Evolutionary conservation across 2,888 invertebrate species (phyloP).

Genomic region (Ceraclea dissimilis): DNA sequence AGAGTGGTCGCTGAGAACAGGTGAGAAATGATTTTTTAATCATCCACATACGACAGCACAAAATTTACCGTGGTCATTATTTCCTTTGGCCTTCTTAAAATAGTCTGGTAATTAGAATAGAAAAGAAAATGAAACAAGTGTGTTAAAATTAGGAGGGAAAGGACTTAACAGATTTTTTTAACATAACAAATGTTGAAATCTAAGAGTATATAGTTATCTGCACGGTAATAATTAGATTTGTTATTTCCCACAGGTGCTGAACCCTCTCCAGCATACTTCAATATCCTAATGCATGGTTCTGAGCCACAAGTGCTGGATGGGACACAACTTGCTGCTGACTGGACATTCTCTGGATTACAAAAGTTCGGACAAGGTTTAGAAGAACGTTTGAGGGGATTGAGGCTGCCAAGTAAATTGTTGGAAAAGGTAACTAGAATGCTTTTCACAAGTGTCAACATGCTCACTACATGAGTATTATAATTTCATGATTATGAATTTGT

Average conservation of each 20-base stretch:
- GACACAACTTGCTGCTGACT: conserved; percentile 90
- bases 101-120: too few species aligned
- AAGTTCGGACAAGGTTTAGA: conserved; percentile 92
- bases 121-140: too few species aligned
- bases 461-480: neutral
- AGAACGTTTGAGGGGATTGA: conserved; percentile 76
- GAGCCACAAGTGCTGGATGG: conserved; percentile 82
- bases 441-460: conserved; percentile 10
- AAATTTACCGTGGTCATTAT: too few species aligned
- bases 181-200: neutral
- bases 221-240: neutral
- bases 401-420: conserved; percentile 72
- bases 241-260: conserved; percentile 64
- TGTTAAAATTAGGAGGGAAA: too few species aligned
- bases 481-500: neutral
- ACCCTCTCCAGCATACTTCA: conserved; percentile 88
- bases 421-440: conserved; percentile 85
- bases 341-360: conserved; percentile 88
- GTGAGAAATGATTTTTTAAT: conserved; percentile 45
- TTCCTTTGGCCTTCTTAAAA: too few species aligned
- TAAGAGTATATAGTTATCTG: too few species aligned
- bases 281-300: conserved; percentile 83
- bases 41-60: neutral
- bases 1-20: conserved; percentile 76
- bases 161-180: too few species aligned